Conservation (phyloP, 1,140 invertebrate species). For the Lordiphosa stackelbergi region DNA sequence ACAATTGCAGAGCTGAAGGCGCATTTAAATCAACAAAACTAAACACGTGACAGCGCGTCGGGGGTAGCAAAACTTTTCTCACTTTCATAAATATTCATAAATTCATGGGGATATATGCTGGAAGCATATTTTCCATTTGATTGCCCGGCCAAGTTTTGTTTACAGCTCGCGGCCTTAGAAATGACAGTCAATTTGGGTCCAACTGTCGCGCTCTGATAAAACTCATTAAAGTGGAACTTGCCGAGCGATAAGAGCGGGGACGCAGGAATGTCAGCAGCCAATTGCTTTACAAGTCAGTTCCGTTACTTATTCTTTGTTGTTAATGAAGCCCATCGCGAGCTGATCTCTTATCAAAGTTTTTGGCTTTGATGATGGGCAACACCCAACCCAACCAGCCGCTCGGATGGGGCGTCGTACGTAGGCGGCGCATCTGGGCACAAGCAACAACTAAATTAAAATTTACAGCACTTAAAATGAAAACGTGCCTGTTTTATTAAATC, state of each 20-base stretch:
- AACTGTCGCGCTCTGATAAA: constrained; percentile 54
- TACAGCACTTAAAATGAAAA: constrained; percentile 74
- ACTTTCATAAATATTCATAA: constrained; percentile 75
- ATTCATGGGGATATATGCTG: constrained; percentile 33
- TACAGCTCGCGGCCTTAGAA: constrained; percentile 51
- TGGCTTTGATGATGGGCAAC: constrained; percentile 58
- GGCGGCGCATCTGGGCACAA: constrained; percentile 35
- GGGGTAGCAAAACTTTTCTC: constrained; percentile 54
- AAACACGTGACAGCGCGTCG: constrained; percentile 34
- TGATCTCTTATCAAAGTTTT: constrained; percentile 68
- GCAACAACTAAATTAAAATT: constrained; percentile 76
- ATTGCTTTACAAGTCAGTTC: constrained; percentile 70
- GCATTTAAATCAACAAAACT: constrained; percentile 72
- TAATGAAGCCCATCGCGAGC: constrained; percentile 57
- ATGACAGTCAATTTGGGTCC: constrained; percentile 61
- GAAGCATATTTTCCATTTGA: constrained; percentile 73
- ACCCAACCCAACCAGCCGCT: background rate
- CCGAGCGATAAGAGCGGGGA: constrained; percentile 36
- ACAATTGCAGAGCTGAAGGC: constrained; percentile 73
- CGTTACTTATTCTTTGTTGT: constrained; percentile 24
- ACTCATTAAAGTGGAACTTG: constrained; percentile 70
- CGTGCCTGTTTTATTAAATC: constrained; percentile 73
- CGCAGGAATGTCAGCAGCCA: constrained; percentile 48
- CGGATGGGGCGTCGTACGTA: constrained; percentile 35
- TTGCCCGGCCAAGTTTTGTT: constrained; percentile 53